Evolutionary conservation across 1,140 invertebrate genomes (phyloP).

Genomic region (Pseudomyrmex concolor): DNA sequence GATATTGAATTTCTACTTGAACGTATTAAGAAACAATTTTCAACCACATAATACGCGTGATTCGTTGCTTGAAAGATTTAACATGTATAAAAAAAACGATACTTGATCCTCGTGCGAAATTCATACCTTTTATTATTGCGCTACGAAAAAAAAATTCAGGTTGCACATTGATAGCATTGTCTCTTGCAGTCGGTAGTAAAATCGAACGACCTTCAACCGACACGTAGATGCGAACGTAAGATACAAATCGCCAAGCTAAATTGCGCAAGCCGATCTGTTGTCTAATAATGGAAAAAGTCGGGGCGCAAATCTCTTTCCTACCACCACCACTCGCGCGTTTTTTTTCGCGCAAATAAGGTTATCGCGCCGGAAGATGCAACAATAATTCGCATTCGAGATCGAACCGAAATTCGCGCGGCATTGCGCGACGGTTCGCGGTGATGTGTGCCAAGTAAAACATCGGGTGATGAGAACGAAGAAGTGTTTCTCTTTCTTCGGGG

Average conservation of each 20-base stretch:
- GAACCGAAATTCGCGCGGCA: slow-evolving; percentile 9
- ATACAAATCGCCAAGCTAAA: not conserved
- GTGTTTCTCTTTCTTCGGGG: not conserved
- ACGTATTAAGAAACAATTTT: no score
- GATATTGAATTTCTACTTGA: no score
- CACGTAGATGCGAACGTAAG: not conserved
- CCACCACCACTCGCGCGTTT: not conserved
- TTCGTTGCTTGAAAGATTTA: not conserved
- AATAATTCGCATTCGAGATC: not conserved
- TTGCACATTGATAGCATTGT: not conserved
- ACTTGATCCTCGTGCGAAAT: not conserved
- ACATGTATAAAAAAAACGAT: not conserved
- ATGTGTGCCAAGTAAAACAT: not conserved
- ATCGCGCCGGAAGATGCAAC: slow-evolving; percentile 36
- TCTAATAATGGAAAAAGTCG: slow-evolving; percentile 33
- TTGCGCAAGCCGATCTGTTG: slow-evolving; percentile 20
- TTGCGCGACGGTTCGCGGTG: not conserved
- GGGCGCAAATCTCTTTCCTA: slow-evolving; percentile 3
- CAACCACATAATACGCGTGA: no score
- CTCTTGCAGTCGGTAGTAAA: not conserved
- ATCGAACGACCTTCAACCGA: not conserved
- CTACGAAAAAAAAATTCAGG: not conserved
- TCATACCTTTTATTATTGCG: not conserved
- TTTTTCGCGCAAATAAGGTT: not conserved
- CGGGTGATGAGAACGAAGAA: not conserved